phyloP scores from a whole-genome alignment of 2,113 vertebrate species.

The Pedetes capensis region DNA sequence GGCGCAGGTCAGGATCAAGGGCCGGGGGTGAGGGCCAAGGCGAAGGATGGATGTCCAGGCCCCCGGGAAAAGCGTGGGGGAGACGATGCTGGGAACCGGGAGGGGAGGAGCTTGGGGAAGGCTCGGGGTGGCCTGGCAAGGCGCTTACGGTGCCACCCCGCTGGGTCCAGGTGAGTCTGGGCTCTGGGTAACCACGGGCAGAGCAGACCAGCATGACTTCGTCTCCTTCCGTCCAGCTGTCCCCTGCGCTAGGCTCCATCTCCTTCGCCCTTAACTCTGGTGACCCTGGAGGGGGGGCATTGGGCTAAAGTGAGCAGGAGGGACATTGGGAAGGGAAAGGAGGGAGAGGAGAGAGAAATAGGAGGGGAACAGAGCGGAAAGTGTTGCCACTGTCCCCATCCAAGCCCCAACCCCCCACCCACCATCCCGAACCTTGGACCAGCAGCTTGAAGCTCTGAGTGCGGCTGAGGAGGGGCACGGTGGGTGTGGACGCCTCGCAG shows the following conservation, averaged over 20 bases:
- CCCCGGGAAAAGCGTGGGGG: too few species aligned
- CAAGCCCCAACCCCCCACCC: too few species aligned
- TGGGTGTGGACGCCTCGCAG: slow-evolving; percentile 85
- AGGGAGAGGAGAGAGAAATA: not conserved
- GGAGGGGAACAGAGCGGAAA: not conserved
- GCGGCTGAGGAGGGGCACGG: slow-evolving; percentile 83
- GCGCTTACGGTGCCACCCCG: slow-evolving; percentile 75
- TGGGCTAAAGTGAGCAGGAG: not conserved
- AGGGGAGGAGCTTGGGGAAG: not conserved
- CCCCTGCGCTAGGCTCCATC: not conserved
- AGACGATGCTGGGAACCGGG: rapidly evolving
- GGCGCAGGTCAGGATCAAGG: slow-evolving; percentile 17
- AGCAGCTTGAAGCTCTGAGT: slow-evolving; percentile 79
- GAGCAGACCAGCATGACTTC: slow-evolving; percentile 80
- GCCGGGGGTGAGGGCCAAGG: not conserved
- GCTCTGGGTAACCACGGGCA: slow-evolving; percentile 80
- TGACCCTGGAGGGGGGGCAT: not conserved
- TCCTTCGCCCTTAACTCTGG: slow-evolving; percentile 58
- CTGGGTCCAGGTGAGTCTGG: slow-evolving; percentile 83
- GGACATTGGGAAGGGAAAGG: not conserved
- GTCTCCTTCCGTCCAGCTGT: slow-evolving; percentile 68
- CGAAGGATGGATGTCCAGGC: not conserved
- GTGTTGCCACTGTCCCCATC: rapidly evolving
- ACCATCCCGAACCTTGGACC: slow-evolving; percentile 84
- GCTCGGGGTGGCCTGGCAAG: not conserved